phyloP scores from a whole-genome alignment of 1,140 invertebrate species.

The Drosophila orosa region DNA sequence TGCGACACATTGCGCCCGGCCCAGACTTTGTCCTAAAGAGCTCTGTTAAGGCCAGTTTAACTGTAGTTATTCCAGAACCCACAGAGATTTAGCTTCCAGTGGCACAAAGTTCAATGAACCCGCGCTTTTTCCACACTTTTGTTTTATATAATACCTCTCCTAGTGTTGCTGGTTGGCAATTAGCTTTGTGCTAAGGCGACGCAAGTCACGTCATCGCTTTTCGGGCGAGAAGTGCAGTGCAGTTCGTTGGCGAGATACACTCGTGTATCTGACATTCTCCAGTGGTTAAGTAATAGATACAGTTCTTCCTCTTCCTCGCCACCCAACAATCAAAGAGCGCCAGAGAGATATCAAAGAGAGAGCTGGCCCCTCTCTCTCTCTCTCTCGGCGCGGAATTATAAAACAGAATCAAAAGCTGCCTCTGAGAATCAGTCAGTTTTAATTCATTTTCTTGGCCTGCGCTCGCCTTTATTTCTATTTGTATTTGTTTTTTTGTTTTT shows the following conservation, averaged over 20 bases:
- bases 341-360: constrained; percentile 14
- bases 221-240: constrained; percentile 30
- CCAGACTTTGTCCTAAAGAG: constrained; percentile 4
- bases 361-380: constrained; percentile 16
- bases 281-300: constrained; percentile 60
- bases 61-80: background rate
- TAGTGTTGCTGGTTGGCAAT: constrained; percentile 8
- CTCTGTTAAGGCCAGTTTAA: background rate
- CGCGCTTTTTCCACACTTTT: background rate
- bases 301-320: constrained; percentile 30
- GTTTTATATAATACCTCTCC: constrained; percentile 27
- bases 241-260: constrained; percentile 19
- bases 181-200: constrained; percentile 40
- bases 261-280: constrained; percentile 32
- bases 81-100: background rate
- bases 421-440: constrained; percentile 62
- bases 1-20: constrained; percentile 29
- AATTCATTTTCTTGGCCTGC: constrained; percentile 47
- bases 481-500: constrained; percentile 16
- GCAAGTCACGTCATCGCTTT: constrained; percentile 41
- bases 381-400: constrained; percentile 63
- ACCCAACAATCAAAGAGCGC: constrained; percentile 24
- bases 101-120: constrained; percentile 38
- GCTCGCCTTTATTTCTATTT: constrained; percentile 18
- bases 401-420: constrained; percentile 81